phyloP scores from a whole-genome alignment of 1,140 invertebrate genomes.

The Anoplophora glabripennis region DNA sequence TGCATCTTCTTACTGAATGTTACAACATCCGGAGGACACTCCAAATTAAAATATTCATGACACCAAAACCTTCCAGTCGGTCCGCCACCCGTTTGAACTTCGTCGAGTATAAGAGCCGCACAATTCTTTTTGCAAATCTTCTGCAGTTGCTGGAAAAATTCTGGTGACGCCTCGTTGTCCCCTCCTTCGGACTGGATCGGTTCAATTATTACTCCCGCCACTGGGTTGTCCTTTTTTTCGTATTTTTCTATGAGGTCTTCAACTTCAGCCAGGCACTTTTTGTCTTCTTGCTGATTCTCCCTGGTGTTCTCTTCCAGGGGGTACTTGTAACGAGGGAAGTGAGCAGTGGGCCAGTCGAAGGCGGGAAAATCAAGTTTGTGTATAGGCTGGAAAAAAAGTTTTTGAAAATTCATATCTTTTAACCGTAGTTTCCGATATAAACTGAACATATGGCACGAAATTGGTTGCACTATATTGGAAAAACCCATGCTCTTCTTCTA shows the following conservation, averaged over 20 bases:
- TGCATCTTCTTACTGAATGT: slow-evolving; percentile 99
- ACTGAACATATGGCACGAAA: neutral
- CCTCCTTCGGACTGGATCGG: slow-evolving; percentile 97
- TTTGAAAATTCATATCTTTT: neutral
- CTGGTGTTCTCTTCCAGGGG: slow-evolving; percentile 77
- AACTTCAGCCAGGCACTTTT: slow-evolving; percentile 63
- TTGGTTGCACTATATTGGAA: too few species aligned
- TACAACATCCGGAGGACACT: slow-evolving; percentile 86
- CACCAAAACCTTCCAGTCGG: slow-evolving; percentile 98
- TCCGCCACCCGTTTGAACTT: slow-evolving; percentile 97
- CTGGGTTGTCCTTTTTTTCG: slow-evolving; percentile 72
- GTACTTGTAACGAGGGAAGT: slow-evolving; percentile 71
- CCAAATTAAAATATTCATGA: slow-evolving; percentile 90
- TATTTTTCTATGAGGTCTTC: slow-evolving; percentile 76
- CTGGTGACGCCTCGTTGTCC: slow-evolving; percentile 88
- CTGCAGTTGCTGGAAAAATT: slow-evolving; percentile 85
- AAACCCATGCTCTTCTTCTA: too few species aligned
- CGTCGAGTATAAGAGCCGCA: slow-evolving; percentile 84
- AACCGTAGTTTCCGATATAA: neutral
- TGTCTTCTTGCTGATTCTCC: slow-evolving; percentile 81
- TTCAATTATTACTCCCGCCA: slow-evolving; percentile 92
- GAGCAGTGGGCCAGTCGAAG: slow-evolving; percentile 72
- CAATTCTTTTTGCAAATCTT: slow-evolving; percentile 70
- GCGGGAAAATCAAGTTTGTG: slow-evolving; percentile 96
- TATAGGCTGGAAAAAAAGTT: slow-evolving; percentile 56